A percentile compares a stretch with the other conserved stretches of the same genome.
Evolutionary conservation across 2,113 vertebrate species (phyloP).

Genomic region (Corythoichthys intestinalis): DNA sequence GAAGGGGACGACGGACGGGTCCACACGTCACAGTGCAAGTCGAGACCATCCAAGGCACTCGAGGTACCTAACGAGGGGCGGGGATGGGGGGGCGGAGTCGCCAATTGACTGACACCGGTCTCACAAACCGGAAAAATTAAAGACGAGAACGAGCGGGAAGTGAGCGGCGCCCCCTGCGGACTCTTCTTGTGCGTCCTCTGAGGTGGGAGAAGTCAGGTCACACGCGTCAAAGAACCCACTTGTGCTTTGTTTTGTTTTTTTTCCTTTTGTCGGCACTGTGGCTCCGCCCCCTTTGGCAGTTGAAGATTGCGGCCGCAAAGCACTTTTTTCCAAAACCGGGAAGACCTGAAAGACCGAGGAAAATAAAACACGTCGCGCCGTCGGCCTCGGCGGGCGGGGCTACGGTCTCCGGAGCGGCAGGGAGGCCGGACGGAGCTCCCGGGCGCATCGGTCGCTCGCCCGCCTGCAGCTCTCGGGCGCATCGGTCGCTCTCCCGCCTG

Average conservation of each 20-base stretch:
- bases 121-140: background rate
- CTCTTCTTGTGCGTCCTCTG: slow-evolving; percentile 39
- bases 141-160: background rate
- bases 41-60: slow-evolving; percentile 74
- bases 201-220: slow-evolving; percentile 65
- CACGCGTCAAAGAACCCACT: slow-evolving; percentile 61
- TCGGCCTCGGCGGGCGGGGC: background rate
- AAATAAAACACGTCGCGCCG: slow-evolving; percentile 77
- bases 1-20: slow-evolving; percentile 21
- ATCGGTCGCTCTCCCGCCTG: no score
- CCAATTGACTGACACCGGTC: slow-evolving; percentile 1
- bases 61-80: slow-evolving; percentile 64
- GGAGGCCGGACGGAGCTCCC: background rate
- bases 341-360: slow-evolving; percentile 79
- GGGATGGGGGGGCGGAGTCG: background rate
- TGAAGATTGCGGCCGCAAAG: slow-evolving; percentile 88
- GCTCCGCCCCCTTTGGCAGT: slow-evolving; percentile 58
- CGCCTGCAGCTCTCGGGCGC: background rate
- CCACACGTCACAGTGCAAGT: slow-evolving; percentile 72
- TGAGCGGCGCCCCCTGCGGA: slow-evolving; percentile 14
- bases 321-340: slow-evolving; percentile 79
- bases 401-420: background rate
- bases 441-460: no score
- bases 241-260: slow-evolving; percentile 67
- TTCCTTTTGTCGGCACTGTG: background rate